These are phyloP conservation scores for Drosophila pandora DNA, from an alignment of 1,140 invertebrate genomes.

Conservation along the genomic window DNA sequence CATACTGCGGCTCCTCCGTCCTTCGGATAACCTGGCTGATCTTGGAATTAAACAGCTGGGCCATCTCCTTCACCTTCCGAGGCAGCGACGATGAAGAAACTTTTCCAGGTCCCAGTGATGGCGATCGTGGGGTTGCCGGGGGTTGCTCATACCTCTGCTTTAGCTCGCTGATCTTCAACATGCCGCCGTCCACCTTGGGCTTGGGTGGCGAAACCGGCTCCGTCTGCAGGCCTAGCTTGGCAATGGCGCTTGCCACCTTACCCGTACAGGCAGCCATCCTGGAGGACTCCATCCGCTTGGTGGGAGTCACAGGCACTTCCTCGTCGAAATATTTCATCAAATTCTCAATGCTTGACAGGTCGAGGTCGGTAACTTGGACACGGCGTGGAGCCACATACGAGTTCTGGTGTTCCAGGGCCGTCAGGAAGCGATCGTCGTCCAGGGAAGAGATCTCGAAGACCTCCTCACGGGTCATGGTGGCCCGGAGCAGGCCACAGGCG, in stretches of 20 bases:
- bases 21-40: slow-evolving; percentile 63
- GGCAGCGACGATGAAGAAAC: slow-evolving; percentile 34
- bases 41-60: slow-evolving; percentile 72
- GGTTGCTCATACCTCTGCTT: slow-evolving; percentile 64
- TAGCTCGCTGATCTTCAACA: slow-evolving; percentile 58
- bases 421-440: slow-evolving; percentile 71
- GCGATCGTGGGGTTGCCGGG: slow-evolving; percentile 3
- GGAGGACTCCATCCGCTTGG: slow-evolving; percentile 17
- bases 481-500: slow-evolving; percentile 47
- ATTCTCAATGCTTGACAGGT: slow-evolving; percentile 74
- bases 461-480: slow-evolving; percentile 75
- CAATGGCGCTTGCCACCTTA: slow-evolving; percentile 71
- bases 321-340: slow-evolving; percentile 80
- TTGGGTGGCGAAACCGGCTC: slow-evolving; percentile 33
- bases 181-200: slow-evolving; percentile 23
- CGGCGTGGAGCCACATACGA: slow-evolving; percentile 32
- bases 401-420: slow-evolving; percentile 71
- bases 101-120: slow-evolving; percentile 4
- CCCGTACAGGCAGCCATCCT: slow-evolving; percentile 30
- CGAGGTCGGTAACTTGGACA: slow-evolving; percentile 57
- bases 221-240: slow-evolving; percentile 51
- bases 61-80: slow-evolving; percentile 73
- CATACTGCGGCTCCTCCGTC: slow-evolving; percentile 47
- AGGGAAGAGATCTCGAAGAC: slow-evolving; percentile 69
- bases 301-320: slow-evolving; percentile 68